Base-by-base conservation (phyloP, 2,888 invertebrate species). In the Perithous albicinctus region DNA sequence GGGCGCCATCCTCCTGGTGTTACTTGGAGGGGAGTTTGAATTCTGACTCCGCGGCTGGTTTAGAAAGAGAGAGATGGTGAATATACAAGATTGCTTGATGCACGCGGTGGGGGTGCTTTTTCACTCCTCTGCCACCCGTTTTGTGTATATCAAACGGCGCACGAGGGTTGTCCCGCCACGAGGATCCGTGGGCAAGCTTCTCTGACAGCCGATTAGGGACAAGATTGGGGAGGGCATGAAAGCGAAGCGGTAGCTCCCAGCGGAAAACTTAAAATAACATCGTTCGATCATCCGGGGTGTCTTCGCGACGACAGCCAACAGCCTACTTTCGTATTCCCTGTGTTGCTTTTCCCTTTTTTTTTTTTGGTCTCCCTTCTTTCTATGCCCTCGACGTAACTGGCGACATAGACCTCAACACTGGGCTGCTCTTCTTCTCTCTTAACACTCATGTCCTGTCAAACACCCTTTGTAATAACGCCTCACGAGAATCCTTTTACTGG, bases 261-360 rank as follows among this genome's bases (percentile, higher is more conserved):
- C 84, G 92, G 92, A 92, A 92, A 93, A 92, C 92, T 92, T 91
- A 91, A 92, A 93, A 92, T 91, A 92, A 91, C 91, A 92, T 90
- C 91, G 90, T 87, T 92, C 92, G 89, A 92, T 92, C 92, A 92
- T 91, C 87, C 86, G 86, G 87, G 80, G 83, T 88, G 87, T 90
- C 90, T 89, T 89, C 88, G 78, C 88, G 89, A 90, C 91, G 84
- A 86, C 85, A 85, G 85, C 78, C 81, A 86, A 84, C 83, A 84
- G 87, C 85, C 88, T 88, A 86, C 88, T 91, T 88, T 85, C 85
- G 88, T 89, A 91, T 91, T 91, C 90, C 84, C 87, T 85, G 69
- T 82, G 78, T 84, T 67, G 67, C 61, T 51, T 59, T 84, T 51
- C 72, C 64, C 61, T 80, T 72, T 64, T 81, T 66, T 20, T 51